phyloP scores from a whole-genome alignment of 2,797 vertebrate species.

The Rhincodon typus region DNA sequence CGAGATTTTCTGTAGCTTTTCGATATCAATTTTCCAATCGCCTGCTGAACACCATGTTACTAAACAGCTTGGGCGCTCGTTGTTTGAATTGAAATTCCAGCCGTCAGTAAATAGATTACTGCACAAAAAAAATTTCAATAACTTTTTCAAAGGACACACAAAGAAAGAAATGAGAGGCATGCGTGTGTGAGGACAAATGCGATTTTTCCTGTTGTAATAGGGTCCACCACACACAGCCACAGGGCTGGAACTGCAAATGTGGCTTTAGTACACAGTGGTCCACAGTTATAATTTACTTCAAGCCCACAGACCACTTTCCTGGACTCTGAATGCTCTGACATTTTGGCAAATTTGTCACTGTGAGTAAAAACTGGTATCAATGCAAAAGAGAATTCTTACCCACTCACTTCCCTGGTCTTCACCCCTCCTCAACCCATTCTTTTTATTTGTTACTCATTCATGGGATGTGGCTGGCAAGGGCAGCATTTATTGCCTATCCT shows the following conservation, averaged over 20 bases:
- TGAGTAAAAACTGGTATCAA: not conserved
- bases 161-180: not conserved
- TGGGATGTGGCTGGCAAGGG: not conserved
- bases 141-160: not conserved
- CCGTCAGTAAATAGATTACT: conserved; percentile 25
- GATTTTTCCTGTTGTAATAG: not conserved
- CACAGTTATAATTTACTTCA: not conserved
- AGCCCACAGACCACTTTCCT: not conserved
- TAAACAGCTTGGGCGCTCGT: not conserved
- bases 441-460: no score
- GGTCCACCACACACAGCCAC: no score
- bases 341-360: not conserved
- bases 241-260: not conserved
- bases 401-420: not conserved
- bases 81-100: conserved; percentile 15
- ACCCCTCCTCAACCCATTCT: not conserved
- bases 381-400: not conserved
- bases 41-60: not conserved
- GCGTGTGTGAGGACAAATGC: not conserved
- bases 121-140: conserved; percentile 12
- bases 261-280: not conserved
- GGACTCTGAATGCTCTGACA: not conserved
- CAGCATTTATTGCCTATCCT: not conserved
- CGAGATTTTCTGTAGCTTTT: conserved; percentile 19
- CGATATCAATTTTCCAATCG: conserved; percentile 7